Percentiles rank a stretch among this genome's conserved stretches.
These are phyloP conservation scores for Phania funesta DNA, from an alignment of 2,888 invertebrate species.

Conservation along the genomic window DNA sequence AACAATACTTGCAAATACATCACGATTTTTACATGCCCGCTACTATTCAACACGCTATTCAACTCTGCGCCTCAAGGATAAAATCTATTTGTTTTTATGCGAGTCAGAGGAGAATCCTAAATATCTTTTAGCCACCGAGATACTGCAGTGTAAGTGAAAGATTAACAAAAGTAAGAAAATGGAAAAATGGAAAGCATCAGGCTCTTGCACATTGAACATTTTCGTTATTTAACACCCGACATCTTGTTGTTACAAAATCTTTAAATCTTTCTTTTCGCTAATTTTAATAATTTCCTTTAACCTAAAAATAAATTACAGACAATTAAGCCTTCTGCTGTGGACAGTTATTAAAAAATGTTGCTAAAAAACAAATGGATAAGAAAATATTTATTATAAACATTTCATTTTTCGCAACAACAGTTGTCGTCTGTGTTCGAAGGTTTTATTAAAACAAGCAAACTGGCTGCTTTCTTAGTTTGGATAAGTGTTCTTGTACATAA, in stretches of 20 bases:
- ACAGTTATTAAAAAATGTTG: slow-evolving; percentile 54
- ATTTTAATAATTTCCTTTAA: slow-evolving; percentile 27
- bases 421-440: slow-evolving; percentile 36
- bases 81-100: slow-evolving; percentile 77
- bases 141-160: slow-evolving; percentile 77
- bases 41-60: slow-evolving; percentile 78
- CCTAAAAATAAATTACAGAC: slow-evolving; percentile 29
- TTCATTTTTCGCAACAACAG: slow-evolving; percentile 2
- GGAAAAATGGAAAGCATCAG: not conserved
- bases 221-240: slow-evolving; percentile 38
- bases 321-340: slow-evolving; percentile 40
- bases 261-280: not conserved
- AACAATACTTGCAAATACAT: slow-evolving; percentile 74
- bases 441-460: slow-evolving; percentile 48
- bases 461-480: not conserved
- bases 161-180: not conserved
- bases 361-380: not conserved
- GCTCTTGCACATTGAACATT: slow-evolving; percentile 10
- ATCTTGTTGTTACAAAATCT: slow-evolving; percentile 12
- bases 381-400: slow-evolving; percentile 1
- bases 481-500: not conserved
- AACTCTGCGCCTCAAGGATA: slow-evolving; percentile 77
- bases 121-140: slow-evolving; percentile 73
- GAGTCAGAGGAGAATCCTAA: slow-evolving; percentile 72
- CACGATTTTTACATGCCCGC: slow-evolving; percentile 75